Base-by-base conservation (phyloP, 2,797 vertebrate genomes). In the Coendou prehensilis region DNA sequence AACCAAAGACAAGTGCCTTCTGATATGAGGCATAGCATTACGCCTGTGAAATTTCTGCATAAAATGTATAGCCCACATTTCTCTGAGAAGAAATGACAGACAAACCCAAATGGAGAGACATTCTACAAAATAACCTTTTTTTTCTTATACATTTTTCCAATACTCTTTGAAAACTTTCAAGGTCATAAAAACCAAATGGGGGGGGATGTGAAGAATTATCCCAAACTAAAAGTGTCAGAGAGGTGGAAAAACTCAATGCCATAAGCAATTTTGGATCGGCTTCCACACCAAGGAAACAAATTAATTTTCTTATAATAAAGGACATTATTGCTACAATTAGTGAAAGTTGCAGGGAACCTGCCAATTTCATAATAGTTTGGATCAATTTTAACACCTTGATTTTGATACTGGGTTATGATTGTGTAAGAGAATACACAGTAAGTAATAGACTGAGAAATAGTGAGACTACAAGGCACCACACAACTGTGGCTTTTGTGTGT, bases 101-200 rank as follows among this genome's bases (percentile, higher is more conserved):
- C 0, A 82, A 59, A 57, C 26, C 0, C 41, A 85, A 52, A 20
- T n/a, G 10, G 33, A 87, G 15, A 47, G 37, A 61, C 17, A 22
- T 30, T 56, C 50, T 93, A 79, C 18, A 95, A 63, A 94, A 37
- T 75, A 91, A 83, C 13, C 37, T 89, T n/a, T 75, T 45, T 45
- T 75, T 41, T 75, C 26, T 67, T 67, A n/a, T 86, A 76, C 45
- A 33, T 86, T 89, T 97, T 89, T 30, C 18, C 37, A 61, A 2
- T 83, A 50, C 2, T 56, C 28, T 94, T 94, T 10, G 79, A 69
- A 33, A 79, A 83, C 64, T 81, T 23, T 81, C 52, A 69, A 41
- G 37, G 28, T 80, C 59, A 23, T 22, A 30, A 79, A 95, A 88
- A 52, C 18, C 18, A 80, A 88, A 10, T 7, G 57, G 52, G 45